These are phyloP conservation scores for Tenrec ecaudatus DNA, from an alignment of 2,113 vertebrate genomes.

Conservation along the genomic window DNA sequence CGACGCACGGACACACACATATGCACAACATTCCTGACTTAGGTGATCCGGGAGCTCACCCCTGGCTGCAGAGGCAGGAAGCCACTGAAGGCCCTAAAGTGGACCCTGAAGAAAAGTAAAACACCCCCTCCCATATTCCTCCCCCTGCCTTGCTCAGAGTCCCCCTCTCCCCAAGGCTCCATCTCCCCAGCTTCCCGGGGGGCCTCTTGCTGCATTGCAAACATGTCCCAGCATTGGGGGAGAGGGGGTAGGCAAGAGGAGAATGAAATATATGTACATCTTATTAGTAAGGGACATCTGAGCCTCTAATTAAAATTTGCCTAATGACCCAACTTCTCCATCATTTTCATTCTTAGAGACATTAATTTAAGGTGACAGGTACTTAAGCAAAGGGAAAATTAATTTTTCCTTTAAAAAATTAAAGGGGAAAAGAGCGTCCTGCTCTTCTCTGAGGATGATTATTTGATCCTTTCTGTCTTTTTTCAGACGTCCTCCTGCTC, in stretches of 20 bases:
- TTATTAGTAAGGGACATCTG: constrained; percentile 88
- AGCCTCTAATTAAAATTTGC: constrained; percentile 90
- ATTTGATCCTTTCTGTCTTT: constrained; percentile 69
- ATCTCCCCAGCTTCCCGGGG: background rate
- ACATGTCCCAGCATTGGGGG: constrained; percentile 16
- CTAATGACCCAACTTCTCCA: constrained; percentile 89
- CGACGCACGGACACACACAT: background rate
- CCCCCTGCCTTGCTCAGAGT: background rate
- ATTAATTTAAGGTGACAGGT: constrained; percentile 88
- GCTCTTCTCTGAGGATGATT: background rate
- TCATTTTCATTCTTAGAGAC: constrained; percentile 85
- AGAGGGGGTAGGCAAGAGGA: constrained; percentile 63
- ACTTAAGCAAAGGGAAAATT: constrained; percentile 86
- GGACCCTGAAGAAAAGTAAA: background rate
- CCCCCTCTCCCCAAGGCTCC: background rate
- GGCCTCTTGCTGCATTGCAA: background rate
- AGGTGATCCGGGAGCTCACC: background rate
- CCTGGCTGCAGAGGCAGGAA: background rate
- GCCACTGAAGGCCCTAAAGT: background rate
- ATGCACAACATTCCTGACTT: no score
- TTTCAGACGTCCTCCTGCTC: constrained; percentile 45
- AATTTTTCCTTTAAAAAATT: constrained; percentile 85
- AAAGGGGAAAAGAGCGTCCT: constrained; percentile 68
- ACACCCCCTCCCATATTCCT: background rate
- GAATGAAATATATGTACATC: constrained; percentile 82